Evolutionary conservation across 2,113 vertebrate genomes (phyloP).

Genomic region (Odocoileus virginianus): DNA sequence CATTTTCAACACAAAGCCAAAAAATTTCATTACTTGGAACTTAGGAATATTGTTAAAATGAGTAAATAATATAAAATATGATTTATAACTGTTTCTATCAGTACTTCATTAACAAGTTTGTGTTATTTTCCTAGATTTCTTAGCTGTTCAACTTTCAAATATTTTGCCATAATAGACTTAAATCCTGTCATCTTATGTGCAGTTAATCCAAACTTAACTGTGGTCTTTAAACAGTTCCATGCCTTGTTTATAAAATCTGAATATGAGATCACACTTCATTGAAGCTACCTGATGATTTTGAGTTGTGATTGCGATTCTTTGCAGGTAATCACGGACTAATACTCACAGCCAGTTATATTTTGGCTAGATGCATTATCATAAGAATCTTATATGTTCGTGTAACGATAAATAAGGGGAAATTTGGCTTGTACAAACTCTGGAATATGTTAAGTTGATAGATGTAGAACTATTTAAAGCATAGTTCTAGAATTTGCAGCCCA

Average conservation of each 20-base stretch:
- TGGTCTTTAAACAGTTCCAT: neutral
- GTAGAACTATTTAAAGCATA: neutral
- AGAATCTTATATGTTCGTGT: neutral
- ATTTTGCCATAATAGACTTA: conserved; percentile 37
- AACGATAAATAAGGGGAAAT: neutral
- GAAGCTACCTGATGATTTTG: neutral
- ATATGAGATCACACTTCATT: neutral
- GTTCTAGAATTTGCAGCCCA: neutral
- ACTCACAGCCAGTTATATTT: neutral
- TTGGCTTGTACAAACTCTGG: neutral
- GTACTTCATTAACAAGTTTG: conserved; percentile 35
- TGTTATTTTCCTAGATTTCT: conserved; percentile 20
- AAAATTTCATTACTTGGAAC: neutral
- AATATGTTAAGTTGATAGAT: neutral
- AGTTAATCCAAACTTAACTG: conserved; percentile 54
- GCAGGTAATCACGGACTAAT: neutral
- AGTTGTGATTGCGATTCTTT: neutral
- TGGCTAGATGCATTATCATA: neutral
- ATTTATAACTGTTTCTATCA: neutral
- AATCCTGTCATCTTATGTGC: conserved; percentile 13
- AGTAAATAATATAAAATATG: neutral
- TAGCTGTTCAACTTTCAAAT: conserved; percentile 13
- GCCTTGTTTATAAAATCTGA: neutral
- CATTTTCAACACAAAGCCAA: neutral
- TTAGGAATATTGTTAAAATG: neutral